A percentile compares a stretch with the other conserved stretches of the same genome.
Evolutionary conservation across 2,113 vertebrate genomes (phyloP).

Genomic region (Sphyrna mokarran): DNA sequence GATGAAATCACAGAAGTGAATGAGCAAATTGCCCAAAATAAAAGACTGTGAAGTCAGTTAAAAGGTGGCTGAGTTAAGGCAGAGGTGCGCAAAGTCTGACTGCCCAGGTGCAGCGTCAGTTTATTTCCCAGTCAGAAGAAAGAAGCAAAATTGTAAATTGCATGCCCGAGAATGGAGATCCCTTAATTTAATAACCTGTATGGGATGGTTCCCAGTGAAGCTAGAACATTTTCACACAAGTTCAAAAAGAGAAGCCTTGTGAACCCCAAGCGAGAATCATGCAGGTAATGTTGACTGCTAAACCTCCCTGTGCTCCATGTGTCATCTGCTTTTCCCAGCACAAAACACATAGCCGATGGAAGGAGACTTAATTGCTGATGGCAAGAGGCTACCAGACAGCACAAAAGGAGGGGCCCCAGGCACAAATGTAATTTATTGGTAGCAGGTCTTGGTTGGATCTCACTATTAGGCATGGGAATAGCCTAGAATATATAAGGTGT

Average conservation of each 20-base stretch:
- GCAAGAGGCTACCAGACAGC: no score
- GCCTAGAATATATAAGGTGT: no score
- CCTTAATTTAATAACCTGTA: background rate
- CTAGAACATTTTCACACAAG: background rate
- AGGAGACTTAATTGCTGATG: no score
- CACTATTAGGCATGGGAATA: no score
- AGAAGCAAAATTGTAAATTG: background rate
- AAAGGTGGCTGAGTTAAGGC: background rate
- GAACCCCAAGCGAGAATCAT: no score
- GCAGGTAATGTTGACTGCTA: no score
- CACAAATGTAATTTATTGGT: no score
- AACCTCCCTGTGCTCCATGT: background rate
- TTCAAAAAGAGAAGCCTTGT: background rate
- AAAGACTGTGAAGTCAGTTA: background rate
- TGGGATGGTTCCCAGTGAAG: background rate
- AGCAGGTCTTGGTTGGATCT: no score
- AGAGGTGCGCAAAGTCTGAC: background rate
- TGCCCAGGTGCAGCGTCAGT: background rate
- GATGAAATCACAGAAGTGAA: conserved; percentile 9
- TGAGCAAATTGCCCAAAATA: background rate
- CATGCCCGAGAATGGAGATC: background rate
- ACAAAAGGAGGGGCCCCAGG: no score
- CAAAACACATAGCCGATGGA: no score
- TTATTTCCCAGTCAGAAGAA: background rate
- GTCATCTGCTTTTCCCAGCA: no score